Base-by-base conservation (phyloP, 2,113 vertebrate species). In the Zosterops borbonicus region DNA sequence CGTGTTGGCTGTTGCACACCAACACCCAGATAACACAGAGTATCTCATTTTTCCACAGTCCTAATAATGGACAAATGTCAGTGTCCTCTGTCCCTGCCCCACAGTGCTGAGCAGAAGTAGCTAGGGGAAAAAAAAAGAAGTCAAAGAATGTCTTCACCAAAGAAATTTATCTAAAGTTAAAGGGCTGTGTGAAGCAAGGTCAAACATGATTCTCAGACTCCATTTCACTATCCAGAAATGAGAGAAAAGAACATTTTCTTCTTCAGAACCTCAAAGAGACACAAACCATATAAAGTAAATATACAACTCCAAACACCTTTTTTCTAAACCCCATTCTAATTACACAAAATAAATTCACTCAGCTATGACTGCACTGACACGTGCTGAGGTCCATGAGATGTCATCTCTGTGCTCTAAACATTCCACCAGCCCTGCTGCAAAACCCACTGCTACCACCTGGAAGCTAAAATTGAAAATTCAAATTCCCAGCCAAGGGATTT, bases 81-180 rank as follows among this genome's bases (percentile, higher is more conserved):
- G 21, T 6, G n/a, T 37, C 49, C 29, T 33, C 67, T 44, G 39
- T 53, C 15, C 50, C 33, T 67, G 53, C 16, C 11, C 47, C 33
- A 27, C 8, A 75, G 17, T 0, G 0, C 25, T 52, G 29, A 29
- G 53, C 2, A 22, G 44, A 83, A 94, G 39, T 0, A 71, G 41
- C 24, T 3, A 39, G 6, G 3, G 28, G 6, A 24, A 11, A 31
- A 68, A 60, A 21, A 9, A 9, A 9, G 2, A 5, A 78, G 19
- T 37, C 60, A 78, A 49, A 74, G 9, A 23, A 62, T 6, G 21
- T 29, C 64, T 60, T 64, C 35, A 53, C 4, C 37, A 31, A 63
- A 78, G 28, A 25, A 63, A 74, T 23, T 50, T 24, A 62, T 28
- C 24, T 31, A 19, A 47, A 52, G 9, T 37, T 59, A 20, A 55